phyloP scores from a whole-genome alignment of 2,888 invertebrate species.

The Trissolcus japonicus region DNA sequence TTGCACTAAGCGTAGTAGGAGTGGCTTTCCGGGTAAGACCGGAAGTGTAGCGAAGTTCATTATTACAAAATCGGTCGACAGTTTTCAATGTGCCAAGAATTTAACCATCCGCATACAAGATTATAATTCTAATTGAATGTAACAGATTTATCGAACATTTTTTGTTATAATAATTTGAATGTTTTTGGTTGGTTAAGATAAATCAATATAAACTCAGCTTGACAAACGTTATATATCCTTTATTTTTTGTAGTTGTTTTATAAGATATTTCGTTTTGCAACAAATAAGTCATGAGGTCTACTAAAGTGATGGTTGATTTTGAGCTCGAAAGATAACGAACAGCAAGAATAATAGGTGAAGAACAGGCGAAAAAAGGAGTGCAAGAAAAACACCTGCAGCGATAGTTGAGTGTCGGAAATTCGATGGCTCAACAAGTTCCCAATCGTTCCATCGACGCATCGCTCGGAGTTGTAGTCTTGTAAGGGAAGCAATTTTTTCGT shows the following conservation, averaged over 20 bases:
- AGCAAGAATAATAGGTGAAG: slow-evolving; percentile 18
- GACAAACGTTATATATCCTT: not conserved
- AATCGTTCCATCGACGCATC: slow-evolving; percentile 51
- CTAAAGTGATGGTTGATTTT: slow-evolving; percentile 10
- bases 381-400: slow-evolving; percentile 46
- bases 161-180: too few relatives aligned
- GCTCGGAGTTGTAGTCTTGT: slow-evolving; percentile 29
- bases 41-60: slow-evolving; percentile 66
- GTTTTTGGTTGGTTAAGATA: not conserved
- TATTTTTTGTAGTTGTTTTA: not conserved
- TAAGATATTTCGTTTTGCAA: not conserved
- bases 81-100: slow-evolving; percentile 40
- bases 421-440: slow-evolving; percentile 47
- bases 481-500: slow-evolving; percentile 30
- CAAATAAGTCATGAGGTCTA: not conserved
- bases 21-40: slow-evolving; percentile 73
- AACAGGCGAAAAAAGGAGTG: slow-evolving; percentile 24
- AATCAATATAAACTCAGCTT: not conserved
- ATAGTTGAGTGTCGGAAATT: slow-evolving; percentile 41
- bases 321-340: slow-evolving; percentile 30
- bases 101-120: slow-evolving; percentile 23
- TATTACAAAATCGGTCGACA: slow-evolving; percentile 55
- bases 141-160: not conserved
- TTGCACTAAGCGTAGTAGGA: slow-evolving; percentile 67
- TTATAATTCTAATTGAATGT: slow-evolving; percentile 9